Evolutionary conservation across 2,113 vertebrate genomes (phyloP).

Genomic region (Haliaeetus leucogaster): DNA sequence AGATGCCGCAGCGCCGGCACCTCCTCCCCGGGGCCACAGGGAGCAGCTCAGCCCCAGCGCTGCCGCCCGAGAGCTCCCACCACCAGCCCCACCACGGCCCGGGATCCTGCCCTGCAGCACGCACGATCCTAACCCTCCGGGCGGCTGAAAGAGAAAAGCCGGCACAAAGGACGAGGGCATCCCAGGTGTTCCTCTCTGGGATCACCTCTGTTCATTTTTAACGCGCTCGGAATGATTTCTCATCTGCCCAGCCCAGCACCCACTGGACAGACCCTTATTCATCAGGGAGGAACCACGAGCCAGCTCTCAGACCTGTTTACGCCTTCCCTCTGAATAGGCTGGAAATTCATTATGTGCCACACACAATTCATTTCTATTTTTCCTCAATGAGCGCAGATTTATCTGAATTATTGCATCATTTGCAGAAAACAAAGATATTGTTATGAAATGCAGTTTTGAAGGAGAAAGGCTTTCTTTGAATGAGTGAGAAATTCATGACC

Average conservation of each 20-base stretch:
- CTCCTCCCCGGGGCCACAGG: no score
- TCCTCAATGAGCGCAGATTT: background rate
- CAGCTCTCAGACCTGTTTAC: background rate
- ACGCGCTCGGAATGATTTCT: fast-evolving
- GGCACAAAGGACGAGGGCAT: background rate
- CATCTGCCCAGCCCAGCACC: background rate
- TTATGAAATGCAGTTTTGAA: background rate
- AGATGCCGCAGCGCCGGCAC: no score
- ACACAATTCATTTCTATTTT: background rate
- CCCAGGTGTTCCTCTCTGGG: background rate
- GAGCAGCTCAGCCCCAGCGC: background rate
- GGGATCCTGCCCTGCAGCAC: fast-evolving
- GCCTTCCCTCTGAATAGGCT: background rate
- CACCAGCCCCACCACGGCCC: background rate
- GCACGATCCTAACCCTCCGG: background rate
- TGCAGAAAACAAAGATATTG: background rate
- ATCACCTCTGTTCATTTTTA: fast-evolving
- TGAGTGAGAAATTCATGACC: background rate
- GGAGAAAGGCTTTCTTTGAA: conserved; percentile 1
- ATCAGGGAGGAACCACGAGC: background rate
- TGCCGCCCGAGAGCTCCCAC: background rate
- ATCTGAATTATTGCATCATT: background rate
- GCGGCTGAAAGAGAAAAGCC: background rate
- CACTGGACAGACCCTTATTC: background rate
- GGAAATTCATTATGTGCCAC: background rate